Conservation (phyloP, 2,797 vertebrate species). For the Otolemur crassicaudatus region DNA sequence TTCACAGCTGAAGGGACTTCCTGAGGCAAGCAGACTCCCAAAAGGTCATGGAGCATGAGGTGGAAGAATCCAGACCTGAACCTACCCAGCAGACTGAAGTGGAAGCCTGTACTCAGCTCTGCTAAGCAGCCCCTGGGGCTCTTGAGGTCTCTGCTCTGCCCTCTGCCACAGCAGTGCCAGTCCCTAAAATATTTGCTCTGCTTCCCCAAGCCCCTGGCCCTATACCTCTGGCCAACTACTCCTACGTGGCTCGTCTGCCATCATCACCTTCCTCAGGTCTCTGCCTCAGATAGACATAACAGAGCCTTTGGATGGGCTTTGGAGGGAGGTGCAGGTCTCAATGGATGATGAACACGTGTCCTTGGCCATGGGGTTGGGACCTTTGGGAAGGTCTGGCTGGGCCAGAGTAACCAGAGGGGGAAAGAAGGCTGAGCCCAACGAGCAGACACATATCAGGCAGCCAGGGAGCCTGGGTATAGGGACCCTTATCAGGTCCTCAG, state of each 20-base stretch:
- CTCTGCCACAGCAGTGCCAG: neutral
- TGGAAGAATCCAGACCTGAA: rapidly evolving
- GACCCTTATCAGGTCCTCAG: neutral
- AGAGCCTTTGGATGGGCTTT: neutral
- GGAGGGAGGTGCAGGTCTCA: neutral
- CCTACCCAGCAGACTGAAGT: neutral
- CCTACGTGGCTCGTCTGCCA: neutral
- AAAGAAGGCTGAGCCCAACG: neutral
- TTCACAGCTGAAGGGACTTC: neutral
- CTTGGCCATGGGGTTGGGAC: neutral
- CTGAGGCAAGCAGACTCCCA: neutral
- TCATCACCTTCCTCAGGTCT: neutral
- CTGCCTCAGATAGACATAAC: neutral
- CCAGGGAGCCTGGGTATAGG: neutral
- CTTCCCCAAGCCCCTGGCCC: neutral
- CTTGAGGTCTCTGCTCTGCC: neutral
- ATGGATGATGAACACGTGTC: neutral
- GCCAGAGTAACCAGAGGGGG: neutral
- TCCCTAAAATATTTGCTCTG: neutral
- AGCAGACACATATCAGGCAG: neutral
- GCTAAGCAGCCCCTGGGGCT: neutral
- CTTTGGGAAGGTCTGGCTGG: neutral
- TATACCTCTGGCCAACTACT: rapidly evolving
- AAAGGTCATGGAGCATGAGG: neutral
- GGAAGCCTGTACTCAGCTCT: neutral